phyloP scores from a whole-genome alignment of 1,140 invertebrate genomes.

The Palaemon carinicauda region DNA sequence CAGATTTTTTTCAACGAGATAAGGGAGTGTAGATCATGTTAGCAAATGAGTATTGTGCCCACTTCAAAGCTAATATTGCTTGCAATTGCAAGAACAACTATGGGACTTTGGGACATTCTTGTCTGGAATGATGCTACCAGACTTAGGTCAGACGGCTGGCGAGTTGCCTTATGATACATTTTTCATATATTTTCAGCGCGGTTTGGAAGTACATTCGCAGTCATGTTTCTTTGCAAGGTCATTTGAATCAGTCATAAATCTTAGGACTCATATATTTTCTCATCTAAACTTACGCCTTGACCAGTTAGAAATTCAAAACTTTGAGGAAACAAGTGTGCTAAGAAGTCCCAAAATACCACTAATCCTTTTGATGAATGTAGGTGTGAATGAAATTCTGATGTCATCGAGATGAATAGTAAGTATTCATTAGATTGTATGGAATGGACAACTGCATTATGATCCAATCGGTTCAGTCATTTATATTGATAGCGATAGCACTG shows the following conservation, averaged over 20 bases:
- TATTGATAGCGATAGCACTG: not conserved
- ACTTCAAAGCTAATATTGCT: not conserved
- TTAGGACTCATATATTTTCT: too few species aligned
- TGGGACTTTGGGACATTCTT: not conserved
- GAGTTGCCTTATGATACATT: constrained; percentile 40
- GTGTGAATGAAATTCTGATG: not conserved
- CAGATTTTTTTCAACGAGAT: not conserved
- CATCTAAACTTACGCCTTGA: too few species aligned
- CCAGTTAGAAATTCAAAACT: not conserved
- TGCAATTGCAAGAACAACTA: not conserved
- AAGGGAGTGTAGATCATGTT: not conserved
- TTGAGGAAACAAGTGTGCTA: not conserved
- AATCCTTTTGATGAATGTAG: not conserved
- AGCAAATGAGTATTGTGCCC: not conserved
- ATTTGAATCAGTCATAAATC: not conserved
- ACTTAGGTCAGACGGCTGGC: constrained; percentile 24
- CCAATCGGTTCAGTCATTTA: not conserved
- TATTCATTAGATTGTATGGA: too few species aligned
- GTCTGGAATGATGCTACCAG: constrained; percentile 49
- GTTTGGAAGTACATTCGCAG: not conserved
- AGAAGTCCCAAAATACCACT: not conserved
- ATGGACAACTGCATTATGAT: not conserved
- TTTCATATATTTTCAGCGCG: not conserved
- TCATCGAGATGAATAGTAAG: not conserved
- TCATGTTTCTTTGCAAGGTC: not conserved